Evolutionary conservation across 2,797 vertebrate species (phyloP), one percentile per base, ranked within the genome.

Genomic region (Chaenodraco wilsoni): DNA sequence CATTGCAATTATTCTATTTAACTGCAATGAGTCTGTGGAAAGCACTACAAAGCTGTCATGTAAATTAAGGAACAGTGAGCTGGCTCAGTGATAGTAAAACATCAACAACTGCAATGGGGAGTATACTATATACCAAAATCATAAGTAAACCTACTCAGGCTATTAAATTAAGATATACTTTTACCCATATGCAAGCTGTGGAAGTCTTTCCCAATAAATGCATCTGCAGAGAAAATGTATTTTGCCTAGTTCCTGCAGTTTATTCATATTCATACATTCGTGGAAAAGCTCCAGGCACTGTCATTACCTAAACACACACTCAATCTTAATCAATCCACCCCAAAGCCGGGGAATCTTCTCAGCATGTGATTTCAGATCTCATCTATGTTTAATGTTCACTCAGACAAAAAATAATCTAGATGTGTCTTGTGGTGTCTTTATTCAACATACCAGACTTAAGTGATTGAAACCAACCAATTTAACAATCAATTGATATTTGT

Each of bases 251-350:
- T 23, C 7, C 33, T 7, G 31, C 23, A 23, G 16, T 58, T 52
- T 71, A 58, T 77, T 83, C 23, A 64, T 69, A 77, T 84, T 75
- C 46, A 70, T 72, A 15, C 56, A 57, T 27, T 66, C 65, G 44
- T 85, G 59, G 59, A 76, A 76, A 62, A 51, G 46, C 66, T 84
- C 76, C 76, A 72, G 70, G 40, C 48, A 23, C 49, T 64, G 71
- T 74, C 65, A 77, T 65, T 74, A 58, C 55, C 46, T 45, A n/a
- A 66, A 72, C 8, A 37, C 33, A 46, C 63, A 72, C 21, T 68
- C 60, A 50, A 12, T 49, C 50, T 14, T 33, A 8, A 69, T 62
- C 59, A 60, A 60, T 65, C 59, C 64, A 46, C 40, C 64, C 16
- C 45, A 54, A 33, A 55, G 55, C 11, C 21, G 9, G 66, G 40